Percentiles rank a stretch among this genome's conserved stretches.
phyloP scores from a whole-genome alignment of 2,888 invertebrate genomes.

The Strigamia transsilvanica region DNA sequence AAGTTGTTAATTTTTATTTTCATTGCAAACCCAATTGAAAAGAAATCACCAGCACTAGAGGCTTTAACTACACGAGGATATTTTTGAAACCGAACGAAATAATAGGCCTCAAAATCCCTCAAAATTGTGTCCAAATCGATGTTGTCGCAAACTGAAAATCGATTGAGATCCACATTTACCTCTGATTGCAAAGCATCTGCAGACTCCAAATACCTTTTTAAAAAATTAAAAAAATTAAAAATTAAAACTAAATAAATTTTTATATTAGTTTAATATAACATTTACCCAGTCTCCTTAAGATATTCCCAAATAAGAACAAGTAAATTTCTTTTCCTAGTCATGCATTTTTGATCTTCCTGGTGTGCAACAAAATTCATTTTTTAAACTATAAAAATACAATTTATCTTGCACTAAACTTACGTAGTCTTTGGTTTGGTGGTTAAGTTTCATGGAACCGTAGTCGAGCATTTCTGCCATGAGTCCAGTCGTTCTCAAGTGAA shows the following conservation, averaged over 20 bases:
- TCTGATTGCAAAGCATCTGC: slow-evolving; percentile 75
- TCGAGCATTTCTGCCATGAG: not conserved
- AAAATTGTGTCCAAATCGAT: slow-evolving; percentile 87
- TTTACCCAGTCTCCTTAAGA: slow-evolving; percentile 26
- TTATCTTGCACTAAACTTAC: not conserved
- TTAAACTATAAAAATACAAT: too few species aligned
- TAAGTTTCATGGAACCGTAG: not conserved
- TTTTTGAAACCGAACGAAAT: slow-evolving; percentile 83
- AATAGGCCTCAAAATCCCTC: slow-evolving; percentile 88
- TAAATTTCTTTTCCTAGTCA: slow-evolving; percentile 28
- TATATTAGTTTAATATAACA: slow-evolving; percentile 9
- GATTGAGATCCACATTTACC: slow-evolving; percentile 73
- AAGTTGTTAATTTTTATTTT: too few species aligned
- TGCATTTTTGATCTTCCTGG: slow-evolving; percentile 13
- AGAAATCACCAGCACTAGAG: too few species aligned
- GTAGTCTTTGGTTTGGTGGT: not conserved
- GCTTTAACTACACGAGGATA: slow-evolving; percentile 80
- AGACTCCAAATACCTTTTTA: slow-evolving; percentile 69
- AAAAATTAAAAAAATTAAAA: not conserved
- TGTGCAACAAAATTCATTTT: too few species aligned
- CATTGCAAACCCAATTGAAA: too few species aligned
- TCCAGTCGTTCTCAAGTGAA: not conserved
- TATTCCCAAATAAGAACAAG: slow-evolving; percentile 23
- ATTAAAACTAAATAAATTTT: not conserved
- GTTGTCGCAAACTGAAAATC: slow-evolving; percentile 85